Evolutionary conservation across 2,888 invertebrate species (phyloP).

Genomic region (Cataglyphis cursor): DNA sequence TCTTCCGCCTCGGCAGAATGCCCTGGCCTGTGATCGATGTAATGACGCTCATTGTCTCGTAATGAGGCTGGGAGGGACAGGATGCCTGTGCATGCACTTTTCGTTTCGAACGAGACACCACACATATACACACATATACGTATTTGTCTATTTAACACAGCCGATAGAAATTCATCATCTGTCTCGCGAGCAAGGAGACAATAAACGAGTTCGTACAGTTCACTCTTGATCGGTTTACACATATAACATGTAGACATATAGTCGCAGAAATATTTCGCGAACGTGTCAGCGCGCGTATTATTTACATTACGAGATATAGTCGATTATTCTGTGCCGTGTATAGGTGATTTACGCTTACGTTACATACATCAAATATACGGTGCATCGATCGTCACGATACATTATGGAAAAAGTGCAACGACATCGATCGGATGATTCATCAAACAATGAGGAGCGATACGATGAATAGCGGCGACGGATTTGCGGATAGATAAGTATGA

Average conservation of each 20-base stretch:
- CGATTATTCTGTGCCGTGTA: slow-evolving; percentile 14
- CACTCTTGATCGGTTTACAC: slow-evolving; percentile 8
- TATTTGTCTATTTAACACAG: slow-evolving; percentile 37
- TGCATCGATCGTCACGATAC: neutral
- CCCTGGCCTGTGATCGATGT: slow-evolving; percentile 80
- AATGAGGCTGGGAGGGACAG: slow-evolving; percentile 86
- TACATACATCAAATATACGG: slow-evolving; percentile 2
- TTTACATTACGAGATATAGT: neutral
- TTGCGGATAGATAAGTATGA: slow-evolving; percentile 29
- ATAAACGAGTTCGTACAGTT: neutral
- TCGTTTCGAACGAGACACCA: slow-evolving; percentile 18
- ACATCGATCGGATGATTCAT: slow-evolving; percentile 26
- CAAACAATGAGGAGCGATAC: slow-evolving; percentile 20
- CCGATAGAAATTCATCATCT: slow-evolving; percentile 41
- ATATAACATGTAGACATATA: neutral
- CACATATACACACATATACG: neutral
- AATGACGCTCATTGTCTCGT: slow-evolving; percentile 84
- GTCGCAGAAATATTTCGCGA: slow-evolving; percentile 11
- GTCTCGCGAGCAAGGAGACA: slow-evolving; percentile 29
- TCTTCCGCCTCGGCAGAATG: slow-evolving; percentile 74
- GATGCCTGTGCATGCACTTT: slow-evolving; percentile 75
- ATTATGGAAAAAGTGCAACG: slow-evolving; percentile 30
- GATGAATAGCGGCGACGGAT: slow-evolving; percentile 9
- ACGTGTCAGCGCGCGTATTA: slow-evolving; percentile 8
- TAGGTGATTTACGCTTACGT: slow-evolving; percentile 13